Evolutionary conservation across 2,113 vertebrate genomes (phyloP).

Genomic region (Formicarius rufipectus): DNA sequence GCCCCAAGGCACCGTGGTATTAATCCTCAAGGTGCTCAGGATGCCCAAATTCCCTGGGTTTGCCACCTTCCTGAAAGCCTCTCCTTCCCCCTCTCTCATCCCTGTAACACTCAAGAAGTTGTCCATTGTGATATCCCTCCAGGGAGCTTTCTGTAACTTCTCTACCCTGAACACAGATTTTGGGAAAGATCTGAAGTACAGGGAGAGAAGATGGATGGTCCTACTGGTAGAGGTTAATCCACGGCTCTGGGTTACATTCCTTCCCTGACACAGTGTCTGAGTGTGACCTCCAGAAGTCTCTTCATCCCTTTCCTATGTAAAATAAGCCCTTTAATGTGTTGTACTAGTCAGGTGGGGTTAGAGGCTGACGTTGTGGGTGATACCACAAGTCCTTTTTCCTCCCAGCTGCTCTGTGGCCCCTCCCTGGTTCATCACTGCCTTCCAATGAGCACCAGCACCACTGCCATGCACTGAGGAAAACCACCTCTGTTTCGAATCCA

Average conservation of each 20-base stretch:
- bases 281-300: neutral
- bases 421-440: neutral
- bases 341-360: neutral
- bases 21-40: neutral
- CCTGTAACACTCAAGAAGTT: neutral
- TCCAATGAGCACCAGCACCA: neutral
- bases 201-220: neutral
- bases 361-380: neutral
- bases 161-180: neutral
- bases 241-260: neutral
- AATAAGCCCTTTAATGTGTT: neutral
- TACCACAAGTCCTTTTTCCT: rapidly evolving
- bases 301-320: neutral
- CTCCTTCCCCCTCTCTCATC: neutral
- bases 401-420: rapidly evolving
- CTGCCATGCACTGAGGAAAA: neutral
- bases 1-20: rapidly evolving
- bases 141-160: neutral
- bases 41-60: neutral
- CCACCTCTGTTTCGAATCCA: neutral
- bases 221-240: neutral
- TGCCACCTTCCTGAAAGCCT: neutral
- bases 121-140: rapidly evolving
- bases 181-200: neutral
- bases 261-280: neutral